phyloP scores from a whole-genome alignment of 2,888 invertebrate species.

The Auanema sp. region DNA sequence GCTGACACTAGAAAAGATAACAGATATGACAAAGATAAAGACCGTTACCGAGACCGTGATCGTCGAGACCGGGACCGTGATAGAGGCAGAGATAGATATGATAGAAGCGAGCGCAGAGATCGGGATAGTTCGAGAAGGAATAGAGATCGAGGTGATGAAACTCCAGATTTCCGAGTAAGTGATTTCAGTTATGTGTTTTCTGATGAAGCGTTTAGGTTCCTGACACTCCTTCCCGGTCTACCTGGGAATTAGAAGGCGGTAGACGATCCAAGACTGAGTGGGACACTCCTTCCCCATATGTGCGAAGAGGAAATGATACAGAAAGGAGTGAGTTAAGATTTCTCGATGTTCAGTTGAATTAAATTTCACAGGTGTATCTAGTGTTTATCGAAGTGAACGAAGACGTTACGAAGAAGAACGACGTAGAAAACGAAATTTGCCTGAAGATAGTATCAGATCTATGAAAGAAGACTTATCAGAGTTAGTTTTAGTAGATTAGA shows the following conservation, averaged over 20 bases:
- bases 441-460: slow-evolving; percentile 35
- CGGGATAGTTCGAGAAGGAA: slow-evolving; percentile 17
- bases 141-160: slow-evolving; percentile 25
- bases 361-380: slow-evolving; percentile 23
- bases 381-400: slow-evolving; percentile 53
- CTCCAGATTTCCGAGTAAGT: slow-evolving; percentile 44
- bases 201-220: slow-evolving; percentile 38
- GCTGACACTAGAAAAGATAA: slow-evolving; percentile 19
- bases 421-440: slow-evolving; percentile 19
- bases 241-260: slow-evolving; percentile 58
- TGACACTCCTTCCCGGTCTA: slow-evolving; percentile 53
- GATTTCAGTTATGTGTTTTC: not conserved
- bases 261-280: slow-evolving; percentile 74
- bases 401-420: slow-evolving; percentile 35
- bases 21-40: not conserved
- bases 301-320: slow-evolving; percentile 10
- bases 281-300: slow-evolving; percentile 85
- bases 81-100: slow-evolving; percentile 30
- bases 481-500: too few relatives aligned
- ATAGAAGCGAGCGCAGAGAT: slow-evolving; percentile 27
- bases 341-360: slow-evolving; percentile 3
- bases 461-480: slow-evolving; percentile 30
- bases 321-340: not conserved
- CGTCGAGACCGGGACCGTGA: slow-evolving; percentile 32
- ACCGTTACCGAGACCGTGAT: slow-evolving; percentile 1